phyloP scores from a whole-genome alignment of 2,113 vertebrate genomes.

The Perognathus longimembris region DNA sequence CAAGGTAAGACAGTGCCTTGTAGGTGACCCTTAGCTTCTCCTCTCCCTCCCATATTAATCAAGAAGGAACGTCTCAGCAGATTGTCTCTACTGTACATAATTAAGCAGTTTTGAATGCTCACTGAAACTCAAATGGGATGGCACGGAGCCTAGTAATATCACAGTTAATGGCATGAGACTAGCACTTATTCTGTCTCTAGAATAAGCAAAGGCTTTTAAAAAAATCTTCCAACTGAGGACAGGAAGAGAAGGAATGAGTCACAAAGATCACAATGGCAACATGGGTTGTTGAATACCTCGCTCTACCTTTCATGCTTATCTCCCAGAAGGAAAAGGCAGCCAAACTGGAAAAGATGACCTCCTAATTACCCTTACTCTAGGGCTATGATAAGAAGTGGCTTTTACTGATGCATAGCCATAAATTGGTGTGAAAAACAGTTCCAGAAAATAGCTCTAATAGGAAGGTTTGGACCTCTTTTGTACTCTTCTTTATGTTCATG shows the following conservation, averaged over 20 bases:
- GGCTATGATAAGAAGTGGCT: slow-evolving; percentile 68
- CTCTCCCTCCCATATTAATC: slow-evolving; percentile 79
- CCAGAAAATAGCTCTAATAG: slow-evolving; percentile 67
- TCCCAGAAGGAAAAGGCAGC: slow-evolving; percentile 63
- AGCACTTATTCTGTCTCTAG: slow-evolving; percentile 80
- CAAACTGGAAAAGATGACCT: slow-evolving; percentile 72
- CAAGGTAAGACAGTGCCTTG: slow-evolving; percentile 72
- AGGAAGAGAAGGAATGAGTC: slow-evolving; percentile 69
- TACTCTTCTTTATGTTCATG: slow-evolving; percentile 52
- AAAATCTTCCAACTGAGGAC: slow-evolving; percentile 77
- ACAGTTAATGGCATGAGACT: slow-evolving; percentile 87
- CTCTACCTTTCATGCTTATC: slow-evolving; percentile 66
- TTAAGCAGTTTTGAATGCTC: slow-evolving; percentile 87
- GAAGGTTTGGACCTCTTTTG: slow-evolving; percentile 49
- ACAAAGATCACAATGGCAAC: slow-evolving; percentile 77
- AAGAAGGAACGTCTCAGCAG: slow-evolving; percentile 81
- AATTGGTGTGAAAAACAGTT: slow-evolving; percentile 43
- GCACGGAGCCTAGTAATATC: slow-evolving; percentile 83
- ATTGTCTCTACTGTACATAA: slow-evolving; percentile 86
- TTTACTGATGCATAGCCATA: slow-evolving; percentile 66
- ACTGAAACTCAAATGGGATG: slow-evolving; percentile 84
- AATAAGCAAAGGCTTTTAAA: slow-evolving; percentile 83
- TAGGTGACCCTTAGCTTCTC: slow-evolving; percentile 80
- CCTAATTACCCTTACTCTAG: slow-evolving; percentile 77
- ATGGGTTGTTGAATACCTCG: slow-evolving; percentile 56